These are phyloP conservation scores for Pteronura brasiliensis DNA, from an alignment of 2,113 vertebrate genomes.

Conservation along the genomic window DNA sequence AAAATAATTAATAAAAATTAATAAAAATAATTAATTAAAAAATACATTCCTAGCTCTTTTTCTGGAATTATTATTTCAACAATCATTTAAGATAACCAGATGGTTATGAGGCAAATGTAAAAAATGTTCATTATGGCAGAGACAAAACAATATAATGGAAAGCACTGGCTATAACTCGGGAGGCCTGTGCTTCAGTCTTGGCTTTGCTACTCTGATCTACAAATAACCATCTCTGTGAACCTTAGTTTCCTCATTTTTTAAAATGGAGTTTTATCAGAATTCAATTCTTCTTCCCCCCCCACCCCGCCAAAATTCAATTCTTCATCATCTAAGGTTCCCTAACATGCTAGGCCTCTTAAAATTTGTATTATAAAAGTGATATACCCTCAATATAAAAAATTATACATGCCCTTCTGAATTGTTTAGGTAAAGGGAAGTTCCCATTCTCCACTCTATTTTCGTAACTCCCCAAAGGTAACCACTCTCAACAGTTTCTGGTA, in stretches of 20 bases:
- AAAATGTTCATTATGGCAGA: background rate
- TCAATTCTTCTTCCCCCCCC: background rate
- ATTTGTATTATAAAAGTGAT: background rate
- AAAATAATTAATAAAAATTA: background rate
- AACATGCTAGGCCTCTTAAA: background rate
- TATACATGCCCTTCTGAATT: background rate
- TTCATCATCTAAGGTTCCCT: background rate
- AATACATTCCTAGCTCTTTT: background rate
- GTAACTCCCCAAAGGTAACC: background rate
- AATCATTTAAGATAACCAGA: slow-evolving; percentile 11
- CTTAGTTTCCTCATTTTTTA: slow-evolving; percentile 22
- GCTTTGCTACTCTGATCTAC: background rate
- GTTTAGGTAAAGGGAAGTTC: slow-evolving; percentile 23
- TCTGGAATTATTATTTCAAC: background rate
- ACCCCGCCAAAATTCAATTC: slow-evolving; percentile 6
- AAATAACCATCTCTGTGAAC: background rate
- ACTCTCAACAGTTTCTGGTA: background rate
- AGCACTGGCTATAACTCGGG: background rate
- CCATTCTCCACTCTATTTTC: background rate
- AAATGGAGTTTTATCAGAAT: background rate
- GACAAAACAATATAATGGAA: background rate
- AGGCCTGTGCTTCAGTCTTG: background rate
- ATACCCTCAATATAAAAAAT: background rate
- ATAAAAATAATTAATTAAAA: background rate
- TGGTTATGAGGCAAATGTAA: background rate